phyloP scores from a whole-genome alignment of 1,140 invertebrate species.

The Zaprionus ghesquierei region DNA sequence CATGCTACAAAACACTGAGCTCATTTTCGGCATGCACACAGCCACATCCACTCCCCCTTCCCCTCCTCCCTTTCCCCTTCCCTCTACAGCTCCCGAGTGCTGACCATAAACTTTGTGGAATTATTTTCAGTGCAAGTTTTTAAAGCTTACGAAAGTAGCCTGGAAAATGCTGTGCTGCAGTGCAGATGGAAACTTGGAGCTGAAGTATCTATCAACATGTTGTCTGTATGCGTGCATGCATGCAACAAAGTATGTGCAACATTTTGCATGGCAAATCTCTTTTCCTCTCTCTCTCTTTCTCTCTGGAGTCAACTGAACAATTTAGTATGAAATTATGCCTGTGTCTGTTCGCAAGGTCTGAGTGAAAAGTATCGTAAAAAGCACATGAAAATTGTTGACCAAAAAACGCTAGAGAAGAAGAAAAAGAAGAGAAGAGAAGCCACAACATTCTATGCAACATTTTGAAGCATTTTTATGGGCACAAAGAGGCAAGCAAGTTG shows the following conservation, averaged over 20 bases:
- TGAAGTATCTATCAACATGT: not conserved
- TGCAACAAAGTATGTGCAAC: slow-evolving; percentile 53
- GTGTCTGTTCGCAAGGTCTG: slow-evolving; percentile 17
- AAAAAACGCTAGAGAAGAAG: slow-evolving; percentile 11
- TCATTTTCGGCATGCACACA: slow-evolving; percentile 18
- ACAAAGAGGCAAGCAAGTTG: slow-evolving; percentile 31
- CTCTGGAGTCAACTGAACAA: slow-evolving; percentile 40
- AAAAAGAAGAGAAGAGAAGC: slow-evolving; percentile 2
- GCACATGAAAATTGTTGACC: slow-evolving; percentile 55
- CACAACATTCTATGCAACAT: slow-evolving; percentile 57
- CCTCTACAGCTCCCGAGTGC: slow-evolving; percentile 11
- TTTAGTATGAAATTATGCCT: slow-evolving; percentile 73
- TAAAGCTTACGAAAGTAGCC: not conserved
- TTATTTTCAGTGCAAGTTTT: slow-evolving; percentile 49
- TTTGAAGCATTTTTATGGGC: slow-evolving; percentile 65
- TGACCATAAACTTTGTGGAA: slow-evolving; percentile 59
- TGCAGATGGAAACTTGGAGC: not conserved
- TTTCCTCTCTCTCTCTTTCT: not conserved
- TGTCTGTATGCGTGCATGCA: not conserved
- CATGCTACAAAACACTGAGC: slow-evolving; percentile 31
- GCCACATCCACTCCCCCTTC: not conserved
- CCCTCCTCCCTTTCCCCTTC: not conserved
- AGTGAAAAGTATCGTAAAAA: slow-evolving; percentile 68
- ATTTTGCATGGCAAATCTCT: slow-evolving; percentile 41
- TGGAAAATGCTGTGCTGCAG: not conserved